phyloP scores from a whole-genome alignment of 2,888 invertebrate genomes.

The Sycophila texana region DNA sequence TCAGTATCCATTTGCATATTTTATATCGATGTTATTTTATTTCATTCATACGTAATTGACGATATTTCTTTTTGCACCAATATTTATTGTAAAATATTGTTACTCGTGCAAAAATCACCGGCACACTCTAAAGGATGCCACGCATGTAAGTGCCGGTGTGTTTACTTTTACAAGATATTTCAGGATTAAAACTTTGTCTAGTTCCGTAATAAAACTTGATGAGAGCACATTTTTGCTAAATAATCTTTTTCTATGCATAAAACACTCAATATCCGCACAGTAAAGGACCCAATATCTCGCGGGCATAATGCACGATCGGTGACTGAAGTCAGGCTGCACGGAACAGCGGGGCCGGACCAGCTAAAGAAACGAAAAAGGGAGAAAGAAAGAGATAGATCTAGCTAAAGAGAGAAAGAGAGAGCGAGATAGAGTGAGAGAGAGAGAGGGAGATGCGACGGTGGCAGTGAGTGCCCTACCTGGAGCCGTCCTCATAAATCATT shows the following conservation, averaged over 20 bases:
- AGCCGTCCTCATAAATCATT: constrained; percentile 74
- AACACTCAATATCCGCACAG: background rate
- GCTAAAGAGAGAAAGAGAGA: constrained; percentile 54
- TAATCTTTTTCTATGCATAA: background rate
- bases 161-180: no score
- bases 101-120: no score
- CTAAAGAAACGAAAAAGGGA: constrained; percentile 8
- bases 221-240: no score
- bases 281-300: constrained; percentile 8
- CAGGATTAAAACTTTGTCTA: no score
- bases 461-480: constrained; percentile 71
- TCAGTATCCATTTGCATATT: no score
- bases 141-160: no score
- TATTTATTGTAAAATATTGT: no score
- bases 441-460: constrained; percentile 59
- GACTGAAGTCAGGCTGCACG: constrained; percentile 4
- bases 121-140: no score
- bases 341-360: constrained; percentile 4
- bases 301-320: constrained; percentile 31
- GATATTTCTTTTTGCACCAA: background rate
- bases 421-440: constrained; percentile 46
- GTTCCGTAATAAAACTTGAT: no score
- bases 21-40: no score
- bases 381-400: constrained; percentile 45
- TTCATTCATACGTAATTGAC: no score